Base-by-base conservation (phyloP, 2,888 invertebrate genomes). In the Cryptophagus acutangulus region DNA sequence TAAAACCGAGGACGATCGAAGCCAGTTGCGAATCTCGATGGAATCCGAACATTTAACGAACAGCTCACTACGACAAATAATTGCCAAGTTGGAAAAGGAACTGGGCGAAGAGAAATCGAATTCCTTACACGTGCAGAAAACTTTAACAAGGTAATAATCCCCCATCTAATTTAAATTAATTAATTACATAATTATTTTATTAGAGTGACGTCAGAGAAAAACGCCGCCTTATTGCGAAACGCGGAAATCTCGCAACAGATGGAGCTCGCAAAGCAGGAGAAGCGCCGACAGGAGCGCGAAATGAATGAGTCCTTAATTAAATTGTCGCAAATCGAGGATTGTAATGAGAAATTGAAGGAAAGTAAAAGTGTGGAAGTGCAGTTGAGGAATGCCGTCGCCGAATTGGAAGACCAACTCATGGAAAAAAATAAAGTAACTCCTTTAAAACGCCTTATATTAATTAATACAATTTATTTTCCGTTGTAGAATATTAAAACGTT, bases 401-500 rank as follows among this genome's bases (percentile, higher is more conserved):
- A 76, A 46, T 61, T 82, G 41, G 79, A 82, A 56, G 75, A 76
- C 33, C 81, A 81, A 57, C 56, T 82, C 13, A 65, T 69, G 5
- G 82, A 83, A 45, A 82, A 79, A 66, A 80, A 76, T 52, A 79
- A 78, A 72, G 78, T 78, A 59, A 48, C 16, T 33, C 14, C 8
- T 16, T 33, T 15, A n/a, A 36, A 15, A 31, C 9, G 9, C 10
- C 18, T 6, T 25, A 25, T 17, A 18, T 40, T 20, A n/a, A 12
- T 28, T 29, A 14, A 36, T 29, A 8, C n/a, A 9, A 9, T 29
- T 29, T 16, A 14, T 17, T 28, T 28, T 30, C 40, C 41, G 46
- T 70, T 74, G 25, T 66, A 90, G 88, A 84, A 82, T 70, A 87
- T 93, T 55, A 88, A 89, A 72, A 82, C 87, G 12, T 77, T 92